Conservation (phyloP, 2,797 vertebrate genomes). For the Galago senegalensis region DNA sequence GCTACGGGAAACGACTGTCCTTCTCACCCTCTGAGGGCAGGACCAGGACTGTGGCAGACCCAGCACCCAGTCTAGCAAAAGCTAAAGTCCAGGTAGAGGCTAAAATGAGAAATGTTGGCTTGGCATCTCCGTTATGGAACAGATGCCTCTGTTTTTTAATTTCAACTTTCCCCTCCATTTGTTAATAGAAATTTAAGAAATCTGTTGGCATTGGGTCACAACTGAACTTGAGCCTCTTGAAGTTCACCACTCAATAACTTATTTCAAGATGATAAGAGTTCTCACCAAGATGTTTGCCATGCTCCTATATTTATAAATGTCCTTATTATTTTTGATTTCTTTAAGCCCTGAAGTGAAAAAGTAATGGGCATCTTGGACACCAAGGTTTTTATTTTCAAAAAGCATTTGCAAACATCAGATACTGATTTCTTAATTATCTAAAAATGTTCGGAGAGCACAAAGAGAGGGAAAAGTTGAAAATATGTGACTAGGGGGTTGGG, state of each 20-base stretch:
- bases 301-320: conserved; percentile 10
- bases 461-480: conserved; percentile 23
- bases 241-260: neutral
- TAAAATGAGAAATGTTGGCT: neutral
- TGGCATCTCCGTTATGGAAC: neutral
- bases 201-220: neutral
- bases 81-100: neutral
- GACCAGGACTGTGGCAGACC: neutral
- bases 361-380: neutral
- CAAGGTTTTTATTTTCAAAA: conserved; percentile 44
- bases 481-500: neutral
- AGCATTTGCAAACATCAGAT: neutral
- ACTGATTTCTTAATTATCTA: conserved; percentile 31
- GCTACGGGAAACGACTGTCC: neutral
- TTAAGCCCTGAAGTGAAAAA: conserved; percentile 63
- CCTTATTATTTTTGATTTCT: conserved; percentile 35
- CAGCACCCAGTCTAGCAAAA: neutral
- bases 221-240: neutral
- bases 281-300: neutral
- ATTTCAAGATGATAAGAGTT: conserved; percentile 24
- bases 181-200: neutral
- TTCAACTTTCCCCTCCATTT: neutral
- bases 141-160: neutral
- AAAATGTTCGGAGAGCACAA: neutral
- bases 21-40: neutral